Conservation (phyloP, 2,113 vertebrate genomes). For the Martes martes region DNA sequence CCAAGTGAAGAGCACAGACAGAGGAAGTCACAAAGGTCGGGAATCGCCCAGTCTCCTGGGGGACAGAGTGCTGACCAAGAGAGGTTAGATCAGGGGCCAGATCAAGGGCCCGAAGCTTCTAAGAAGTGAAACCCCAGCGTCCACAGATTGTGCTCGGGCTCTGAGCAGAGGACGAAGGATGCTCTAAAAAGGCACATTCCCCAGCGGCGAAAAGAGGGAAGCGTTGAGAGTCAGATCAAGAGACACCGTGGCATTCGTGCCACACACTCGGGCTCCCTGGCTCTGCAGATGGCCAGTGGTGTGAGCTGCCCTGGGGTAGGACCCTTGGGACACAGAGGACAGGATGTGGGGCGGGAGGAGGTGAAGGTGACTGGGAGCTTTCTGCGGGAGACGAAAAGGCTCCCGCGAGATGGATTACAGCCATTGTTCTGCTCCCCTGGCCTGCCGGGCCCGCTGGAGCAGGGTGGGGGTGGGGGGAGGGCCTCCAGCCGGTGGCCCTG, state of each 20-base stretch:
- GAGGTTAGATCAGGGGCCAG: not conserved
- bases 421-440: too few relatives aligned
- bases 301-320: rapidly evolving
- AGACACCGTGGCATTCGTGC: too few relatives aligned
- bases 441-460: too few relatives aligned
- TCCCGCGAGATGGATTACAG: too few relatives aligned
- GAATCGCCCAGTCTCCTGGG: not conserved
- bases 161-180: not conserved
- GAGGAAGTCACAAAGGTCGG: not conserved
- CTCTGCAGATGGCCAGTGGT: too few relatives aligned
- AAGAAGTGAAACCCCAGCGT: not conserved
- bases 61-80: not conserved
- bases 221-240: not conserved
- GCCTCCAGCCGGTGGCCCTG: too few relatives aligned
- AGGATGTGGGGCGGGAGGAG: too few relatives aligned
- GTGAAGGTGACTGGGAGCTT: not conserved
- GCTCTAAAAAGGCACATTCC: not conserved
- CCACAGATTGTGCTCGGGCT: not conserved
- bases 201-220: not conserved
- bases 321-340: not conserved
- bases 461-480: too few relatives aligned
- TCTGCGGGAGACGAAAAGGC: not conserved
- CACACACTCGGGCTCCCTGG: rapidly evolving
- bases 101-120: not conserved
- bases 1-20: not conserved